Base-by-base conservation (phyloP, 2,888 invertebrate species). In the Dastarcus helophoroides region DNA sequence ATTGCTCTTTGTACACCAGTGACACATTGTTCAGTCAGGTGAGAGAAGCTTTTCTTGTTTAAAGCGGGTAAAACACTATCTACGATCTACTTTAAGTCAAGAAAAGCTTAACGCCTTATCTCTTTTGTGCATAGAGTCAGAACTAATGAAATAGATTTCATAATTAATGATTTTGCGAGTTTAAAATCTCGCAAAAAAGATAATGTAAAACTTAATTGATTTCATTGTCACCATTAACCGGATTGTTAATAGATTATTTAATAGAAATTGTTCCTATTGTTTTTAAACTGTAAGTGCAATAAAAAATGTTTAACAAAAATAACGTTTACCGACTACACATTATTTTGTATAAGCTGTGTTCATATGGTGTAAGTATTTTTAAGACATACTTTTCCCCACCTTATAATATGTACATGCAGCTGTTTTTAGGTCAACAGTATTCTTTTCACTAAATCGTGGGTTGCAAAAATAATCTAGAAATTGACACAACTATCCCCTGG, bases 71-170 rank as follows among this genome's bases (percentile, higher is more conserved):
- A 35, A 35, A 35, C 32, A 35, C 22, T 35, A 29, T 25, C 19
- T 31, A 31, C 26, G 35, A 31, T 37, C 37, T 19, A 37, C 26
- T 11, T 29, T 26, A 14, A 26, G 32, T 23, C 14, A 9, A 35
- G 27, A 34, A 24, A 36, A 29, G 25, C 33, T 36, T 17, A 36
- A 35, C 22, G 26, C 19, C 28, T 33, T 33, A 33, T 30, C 36
- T 36, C 17, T 36, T 33, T 23, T 33, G 28, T 33, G 29, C 32
- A 33, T 42, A 36, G 40, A 43, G 39, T 42, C 41, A 35, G 41
- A 44, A 37, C 37, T 44, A 40, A 42, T 43, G 27, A 43, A 42
- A 33, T 35, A 37, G 27, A 41, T 46, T 33, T 29, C 36, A 31
- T 42, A 34, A 40, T 40, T 26, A 19, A 42, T 31, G 29, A 44